Evolutionary conservation across 2,113 vertebrate genomes (phyloP).

Genomic region (Dipodomys spectabilis): DNA sequence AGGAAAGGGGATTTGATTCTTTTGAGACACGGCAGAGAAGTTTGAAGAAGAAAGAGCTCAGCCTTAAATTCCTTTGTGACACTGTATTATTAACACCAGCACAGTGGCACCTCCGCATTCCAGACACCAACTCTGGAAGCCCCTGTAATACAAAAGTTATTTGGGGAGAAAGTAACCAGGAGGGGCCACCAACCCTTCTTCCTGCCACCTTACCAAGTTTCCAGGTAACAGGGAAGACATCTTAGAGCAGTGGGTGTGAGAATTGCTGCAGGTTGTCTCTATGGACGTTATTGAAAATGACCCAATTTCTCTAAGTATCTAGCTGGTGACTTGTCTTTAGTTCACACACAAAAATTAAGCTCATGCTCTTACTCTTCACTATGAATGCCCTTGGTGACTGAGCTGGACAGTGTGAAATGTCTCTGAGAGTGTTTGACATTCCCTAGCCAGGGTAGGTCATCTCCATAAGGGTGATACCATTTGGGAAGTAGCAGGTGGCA

Average conservation of each 20-base stretch:
- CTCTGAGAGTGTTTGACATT: background rate
- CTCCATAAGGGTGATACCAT: too few species aligned
- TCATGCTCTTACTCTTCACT: background rate
- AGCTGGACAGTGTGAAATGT: background rate
- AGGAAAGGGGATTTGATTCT: background rate
- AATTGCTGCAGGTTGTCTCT: background rate
- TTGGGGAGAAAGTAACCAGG: background rate
- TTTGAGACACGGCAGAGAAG: constrained; percentile 47
- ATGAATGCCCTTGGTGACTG: background rate
- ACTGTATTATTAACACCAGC: constrained; percentile 78
- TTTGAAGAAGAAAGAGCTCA: constrained; percentile 56
- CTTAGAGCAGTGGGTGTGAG: background rate
- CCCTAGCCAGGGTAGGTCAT: background rate
- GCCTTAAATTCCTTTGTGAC: constrained; percentile 82
- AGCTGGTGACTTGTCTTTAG: background rate
- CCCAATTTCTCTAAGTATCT: background rate
- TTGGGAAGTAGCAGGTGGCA: background rate
- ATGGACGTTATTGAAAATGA: background rate
- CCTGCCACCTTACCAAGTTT: background rate
- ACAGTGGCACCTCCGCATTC: constrained; percentile 67
- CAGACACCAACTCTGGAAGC: constrained; percentile 40
- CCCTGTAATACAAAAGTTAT: constrained; percentile 52
- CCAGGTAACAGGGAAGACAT: background rate
- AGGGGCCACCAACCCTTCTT: background rate
- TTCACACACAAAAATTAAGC: background rate